These are phyloP conservation scores for Spatulosminthurus flaviceps DNA, from an alignment of 2,888 invertebrate genomes.

Conservation along the genomic window DNA sequence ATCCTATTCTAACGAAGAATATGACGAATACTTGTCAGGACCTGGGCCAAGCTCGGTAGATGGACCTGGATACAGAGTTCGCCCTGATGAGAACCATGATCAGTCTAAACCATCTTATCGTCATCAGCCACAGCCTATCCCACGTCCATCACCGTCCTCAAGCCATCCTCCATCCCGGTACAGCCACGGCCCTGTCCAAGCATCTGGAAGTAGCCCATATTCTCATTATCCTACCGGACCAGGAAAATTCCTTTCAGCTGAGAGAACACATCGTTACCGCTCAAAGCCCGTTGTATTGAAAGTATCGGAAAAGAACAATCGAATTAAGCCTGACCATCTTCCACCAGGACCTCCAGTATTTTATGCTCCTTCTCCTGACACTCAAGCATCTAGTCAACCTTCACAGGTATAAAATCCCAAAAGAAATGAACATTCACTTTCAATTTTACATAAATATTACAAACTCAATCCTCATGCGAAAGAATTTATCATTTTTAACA, in stretches of 20 bases:
- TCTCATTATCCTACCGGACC: background rate
- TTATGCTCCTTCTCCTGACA: constrained; percentile 61
- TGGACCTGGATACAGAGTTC: background rate
- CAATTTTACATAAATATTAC: too few species aligned
- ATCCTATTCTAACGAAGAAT: constrained; percentile 13
- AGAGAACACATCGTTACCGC: background rate
- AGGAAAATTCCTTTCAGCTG: too few species aligned
- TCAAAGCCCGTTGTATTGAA: constrained; percentile 58
- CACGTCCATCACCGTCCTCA: constrained; percentile 5
- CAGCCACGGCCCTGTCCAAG: constrained; percentile 16
- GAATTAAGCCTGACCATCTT: constrained; percentile 36
- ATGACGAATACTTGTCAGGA: constrained; percentile 23
- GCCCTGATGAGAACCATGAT: background rate
- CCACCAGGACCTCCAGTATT: constrained; percentile 60
- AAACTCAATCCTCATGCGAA: too few species aligned
- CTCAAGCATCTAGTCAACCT: constrained; percentile 46
- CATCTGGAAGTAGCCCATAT: constrained; percentile 18
- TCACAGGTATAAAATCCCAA: constrained; percentile 14
- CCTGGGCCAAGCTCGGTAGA: constrained; percentile 25
- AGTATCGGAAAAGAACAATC: constrained; percentile 53
- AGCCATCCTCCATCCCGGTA: background rate
- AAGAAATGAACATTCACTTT: too few species aligned
- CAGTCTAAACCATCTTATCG: background rate
- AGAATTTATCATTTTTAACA: too few species aligned
- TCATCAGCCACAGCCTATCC: background rate